Base-by-base conservation (phyloP, 2,888 invertebrate species). In the Cataglyphis altisquamis region DNA sequence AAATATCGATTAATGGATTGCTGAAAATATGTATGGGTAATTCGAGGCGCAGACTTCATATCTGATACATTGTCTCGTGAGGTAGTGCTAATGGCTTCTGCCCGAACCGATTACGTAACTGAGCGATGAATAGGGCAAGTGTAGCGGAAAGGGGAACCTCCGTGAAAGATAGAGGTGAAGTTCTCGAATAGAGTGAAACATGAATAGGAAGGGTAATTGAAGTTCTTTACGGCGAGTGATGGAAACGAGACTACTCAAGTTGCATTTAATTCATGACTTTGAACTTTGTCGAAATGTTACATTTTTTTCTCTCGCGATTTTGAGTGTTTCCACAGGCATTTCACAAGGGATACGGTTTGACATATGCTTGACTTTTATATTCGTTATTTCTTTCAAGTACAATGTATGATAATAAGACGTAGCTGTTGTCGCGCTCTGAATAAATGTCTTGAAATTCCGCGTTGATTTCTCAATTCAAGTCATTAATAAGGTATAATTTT, bases 181-280 rank as follows among this genome's bases (percentile, higher is more conserved):
- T 67, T 67, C 15, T 32, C 29, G 82, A 75, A 52, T 66, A 72
- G 82, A 82, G 62, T 32, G 82, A 86, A 83, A 72, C 82, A 80
- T 72, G 64, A 70, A 39, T 32, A 75, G 55, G 52, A 68, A 74
- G 83, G 81, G 74, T 89, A 89, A 89, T 89, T 89, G 90, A 89
- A 89, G 90, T 89, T 85, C 88, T 83, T 70, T 73, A 67, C 63
- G 62, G 36, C 36, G 62, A 66, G 15, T 75, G 72, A 81, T 78
- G 83, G 73, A 75, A 73, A 55, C 45, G 78, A 78, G 77, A 66
- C 39, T 45, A 68, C 32, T 68, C 45, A 68, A n/a, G 45, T 68
- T 60, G 68, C 68, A 45, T 60, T 78, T 78, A 68, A 78, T 78
- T 78, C 57, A 60, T 15, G 5, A 78, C 10, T 9, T 15, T 57